Percentiles rank a stretch among this genome's conserved stretches.
phyloP scores from a whole-genome alignment of 2,113 vertebrate genomes.

The Argyrosomus japonicus region DNA sequence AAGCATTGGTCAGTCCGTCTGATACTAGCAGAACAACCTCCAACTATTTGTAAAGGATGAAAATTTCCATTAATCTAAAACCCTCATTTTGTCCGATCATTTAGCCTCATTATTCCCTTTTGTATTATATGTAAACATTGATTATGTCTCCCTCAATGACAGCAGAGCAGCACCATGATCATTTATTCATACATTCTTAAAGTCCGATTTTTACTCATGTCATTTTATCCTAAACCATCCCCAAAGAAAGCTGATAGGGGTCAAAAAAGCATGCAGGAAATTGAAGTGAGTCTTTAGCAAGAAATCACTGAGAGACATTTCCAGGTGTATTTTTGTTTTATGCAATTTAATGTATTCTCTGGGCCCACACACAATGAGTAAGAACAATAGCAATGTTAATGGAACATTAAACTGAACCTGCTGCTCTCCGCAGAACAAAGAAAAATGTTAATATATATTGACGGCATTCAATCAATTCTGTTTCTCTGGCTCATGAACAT shows the following conservation, averaged over 20 bases:
- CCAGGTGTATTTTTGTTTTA: constrained; percentile 39
- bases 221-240: constrained; percentile 1
- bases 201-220: background rate
- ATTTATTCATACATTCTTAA: background rate
- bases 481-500: constrained; percentile 51
- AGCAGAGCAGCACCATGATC: background rate
- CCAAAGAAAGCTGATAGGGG: background rate
- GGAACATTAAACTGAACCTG: constrained; percentile 56
- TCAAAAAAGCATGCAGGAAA: background rate
- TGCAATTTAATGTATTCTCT: constrained; percentile 38
- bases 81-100: background rate
- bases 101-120: background rate
- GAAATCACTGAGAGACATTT: constrained; percentile 48
- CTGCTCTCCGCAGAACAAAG: constrained; percentile 58
- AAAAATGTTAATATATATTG: constrained; percentile 41
- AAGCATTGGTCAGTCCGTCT: too few relatives aligned
- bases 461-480: constrained; percentile 53
- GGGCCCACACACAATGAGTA: constrained; percentile 39
- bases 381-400: constrained; percentile 63
- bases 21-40: background rate
- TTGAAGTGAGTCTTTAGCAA: constrained; percentile 6
- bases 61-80: background rate
- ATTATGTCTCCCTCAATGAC: background rate
- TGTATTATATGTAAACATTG: constrained; percentile 7
- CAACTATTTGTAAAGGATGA: background rate